A percentile compares a stretch with the other conserved stretches of the same genome.
Evolutionary conservation across 2,797 vertebrate genomes (phyloP).

Genomic region (Gymnothorax javanicus): DNA sequence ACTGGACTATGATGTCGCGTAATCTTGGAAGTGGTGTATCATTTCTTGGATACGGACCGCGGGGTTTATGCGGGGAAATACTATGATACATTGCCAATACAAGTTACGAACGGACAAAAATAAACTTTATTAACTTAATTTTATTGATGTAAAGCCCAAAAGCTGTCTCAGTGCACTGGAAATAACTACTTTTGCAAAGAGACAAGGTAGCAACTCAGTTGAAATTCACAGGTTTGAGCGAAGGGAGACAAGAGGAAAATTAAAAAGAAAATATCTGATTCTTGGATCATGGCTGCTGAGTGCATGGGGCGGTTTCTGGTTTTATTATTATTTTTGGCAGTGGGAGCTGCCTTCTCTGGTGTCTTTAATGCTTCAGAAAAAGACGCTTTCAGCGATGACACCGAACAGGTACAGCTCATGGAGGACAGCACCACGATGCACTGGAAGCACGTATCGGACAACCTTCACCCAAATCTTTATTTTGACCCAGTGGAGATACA

Average conservation of each 20-base stretch:
- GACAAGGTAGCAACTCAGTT: not conserved
- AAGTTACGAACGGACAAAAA: not conserved
- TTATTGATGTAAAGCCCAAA: not conserved
- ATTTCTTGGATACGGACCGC: slow-evolving; percentile 11
- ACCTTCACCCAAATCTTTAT: slow-evolving; percentile 76
- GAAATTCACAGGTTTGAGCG: slow-evolving; percentile 17
- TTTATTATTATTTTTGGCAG: slow-evolving; percentile 68
- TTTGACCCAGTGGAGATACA: slow-evolving; percentile 72
- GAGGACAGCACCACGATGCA: slow-evolving; percentile 47
- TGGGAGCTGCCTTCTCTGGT: slow-evolving; percentile 71
- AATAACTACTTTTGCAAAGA: not conserved
- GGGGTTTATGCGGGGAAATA: not conserved
- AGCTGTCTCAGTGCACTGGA: not conserved
- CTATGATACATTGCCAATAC: not conserved
- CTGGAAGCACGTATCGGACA: slow-evolving; percentile 52
- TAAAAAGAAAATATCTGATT: slow-evolving; percentile 50
- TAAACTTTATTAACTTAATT: slow-evolving; percentile 15
- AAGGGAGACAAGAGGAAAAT: slow-evolving; percentile 23
- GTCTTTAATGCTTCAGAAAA: slow-evolving; percentile 77
- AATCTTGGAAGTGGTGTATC: not conserved
- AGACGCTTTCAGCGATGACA: slow-evolving; percentile 66
- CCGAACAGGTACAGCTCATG: slow-evolving; percentile 58
- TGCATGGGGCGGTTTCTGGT: slow-evolving; percentile 66
- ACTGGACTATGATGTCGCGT: not conserved
- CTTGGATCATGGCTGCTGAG: slow-evolving; percentile 82